Conservation (phyloP, 2,113 vertebrate species). For the Piprites chloris region DNA sequence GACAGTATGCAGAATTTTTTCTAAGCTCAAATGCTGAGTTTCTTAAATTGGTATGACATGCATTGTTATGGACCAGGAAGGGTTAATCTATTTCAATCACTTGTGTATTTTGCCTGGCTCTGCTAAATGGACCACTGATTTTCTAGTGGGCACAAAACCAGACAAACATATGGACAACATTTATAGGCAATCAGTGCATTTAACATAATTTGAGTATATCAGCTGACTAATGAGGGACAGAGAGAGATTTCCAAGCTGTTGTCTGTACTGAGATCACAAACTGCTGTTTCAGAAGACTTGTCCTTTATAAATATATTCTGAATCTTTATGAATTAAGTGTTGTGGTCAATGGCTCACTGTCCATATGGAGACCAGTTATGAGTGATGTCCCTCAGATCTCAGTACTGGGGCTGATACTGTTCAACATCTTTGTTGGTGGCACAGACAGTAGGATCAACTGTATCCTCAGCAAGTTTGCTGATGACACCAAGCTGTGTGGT, state of each 20-base stretch:
- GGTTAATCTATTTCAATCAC: neutral
- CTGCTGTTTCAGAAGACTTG: neutral
- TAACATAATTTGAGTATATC: conserved; percentile 19
- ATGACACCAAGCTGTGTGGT: neutral
- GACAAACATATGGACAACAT: conserved; percentile 35
- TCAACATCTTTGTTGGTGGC: neutral
- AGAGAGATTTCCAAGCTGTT: conserved; percentile 27
- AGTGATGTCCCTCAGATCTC: neutral
- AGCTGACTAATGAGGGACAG: conserved; percentile 35
- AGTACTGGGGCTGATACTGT: neutral
- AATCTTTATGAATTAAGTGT: neutral
- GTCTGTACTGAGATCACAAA: neutral
- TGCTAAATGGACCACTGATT: conserved; percentile 2
- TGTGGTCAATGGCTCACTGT: neutral
- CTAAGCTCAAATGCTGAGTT: neutral
- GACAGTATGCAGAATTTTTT: neutral
- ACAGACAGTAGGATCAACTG: neutral
- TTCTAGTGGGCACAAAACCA: conserved; percentile 26
- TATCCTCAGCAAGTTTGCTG: neutral
- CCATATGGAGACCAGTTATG: neutral
- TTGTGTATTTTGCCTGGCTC: neutral
- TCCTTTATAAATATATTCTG: neutral
- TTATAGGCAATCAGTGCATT: conserved; percentile 13
- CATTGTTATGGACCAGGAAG: neutral
- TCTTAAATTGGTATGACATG: neutral